Evolutionary conservation across 2,888 invertebrate genomes (phyloP).

Genomic region (Pinctada fucata): DNA sequence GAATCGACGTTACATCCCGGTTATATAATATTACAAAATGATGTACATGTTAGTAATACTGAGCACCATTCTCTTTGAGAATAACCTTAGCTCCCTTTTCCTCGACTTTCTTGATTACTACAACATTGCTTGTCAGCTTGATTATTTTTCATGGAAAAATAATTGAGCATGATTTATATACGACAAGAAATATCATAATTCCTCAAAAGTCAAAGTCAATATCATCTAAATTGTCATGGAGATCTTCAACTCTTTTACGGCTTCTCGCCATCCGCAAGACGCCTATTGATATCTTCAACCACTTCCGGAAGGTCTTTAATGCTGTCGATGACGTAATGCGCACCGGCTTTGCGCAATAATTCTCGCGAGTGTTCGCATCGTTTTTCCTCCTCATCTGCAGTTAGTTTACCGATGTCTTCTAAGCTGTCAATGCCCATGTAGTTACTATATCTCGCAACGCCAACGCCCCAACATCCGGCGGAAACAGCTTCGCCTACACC

Average conservation of each 20-base stretch:
- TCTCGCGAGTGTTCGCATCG: slow-evolving; percentile 65
- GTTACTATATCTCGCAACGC: slow-evolving; percentile 75
- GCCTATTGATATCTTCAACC: slow-evolving; percentile 73
- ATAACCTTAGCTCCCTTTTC: too few relatives aligned
- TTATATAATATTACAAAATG: too few relatives aligned
- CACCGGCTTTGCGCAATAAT: slow-evolving; percentile 70
- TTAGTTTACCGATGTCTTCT: slow-evolving; percentile 67
- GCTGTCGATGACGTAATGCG: slow-evolving; percentile 77
- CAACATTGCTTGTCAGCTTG: too few relatives aligned
- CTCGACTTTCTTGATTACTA: too few relatives aligned
- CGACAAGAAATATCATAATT: too few relatives aligned
- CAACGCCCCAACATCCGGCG: slow-evolving; percentile 77
- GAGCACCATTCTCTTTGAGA: too few relatives aligned
- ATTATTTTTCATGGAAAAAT: too few relatives aligned
- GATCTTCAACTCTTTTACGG: slow-evolving; percentile 56
- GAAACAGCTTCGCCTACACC: slow-evolving; percentile 75
- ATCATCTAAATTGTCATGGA: too few relatives aligned
- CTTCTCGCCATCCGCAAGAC: slow-evolving; percentile 71
- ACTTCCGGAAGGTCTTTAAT: slow-evolving; percentile 74
- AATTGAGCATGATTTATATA: too few relatives aligned
- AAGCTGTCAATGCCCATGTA: slow-evolving; percentile 74
- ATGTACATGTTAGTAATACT: too few relatives aligned
- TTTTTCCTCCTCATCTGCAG: slow-evolving; percentile 63
- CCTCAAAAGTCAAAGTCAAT: too few relatives aligned
- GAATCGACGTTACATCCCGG: too few relatives aligned